These are phyloP conservation scores for Thripadectes ignobilis DNA, from an alignment of 2,797 vertebrate genomes.

Conservation along the genomic window DNA sequence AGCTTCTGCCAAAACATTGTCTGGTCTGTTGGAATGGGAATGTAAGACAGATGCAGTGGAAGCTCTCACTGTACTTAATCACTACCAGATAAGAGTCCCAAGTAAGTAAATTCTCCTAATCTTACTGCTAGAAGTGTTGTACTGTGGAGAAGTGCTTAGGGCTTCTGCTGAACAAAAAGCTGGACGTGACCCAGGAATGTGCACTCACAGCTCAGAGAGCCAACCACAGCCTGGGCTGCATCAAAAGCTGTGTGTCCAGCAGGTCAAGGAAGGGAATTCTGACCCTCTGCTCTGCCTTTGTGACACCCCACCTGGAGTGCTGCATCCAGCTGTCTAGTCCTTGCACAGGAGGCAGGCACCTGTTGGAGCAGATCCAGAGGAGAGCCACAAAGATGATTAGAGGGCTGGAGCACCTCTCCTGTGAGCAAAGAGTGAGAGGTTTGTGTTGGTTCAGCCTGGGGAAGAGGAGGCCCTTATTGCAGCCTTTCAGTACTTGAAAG, in stretches of 20 bases:
- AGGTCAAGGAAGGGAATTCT: background rate
- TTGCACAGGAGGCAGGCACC: background rate
- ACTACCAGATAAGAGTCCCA: conserved; percentile 97
- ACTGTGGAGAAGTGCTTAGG: background rate
- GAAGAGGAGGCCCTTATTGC: background rate
- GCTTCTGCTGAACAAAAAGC: background rate
- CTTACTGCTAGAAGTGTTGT: background rate
- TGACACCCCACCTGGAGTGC: background rate
- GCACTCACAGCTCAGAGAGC: background rate
- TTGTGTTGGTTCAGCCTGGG: background rate
- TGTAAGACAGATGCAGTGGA: conserved; percentile 96
- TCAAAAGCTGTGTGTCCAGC: background rate
- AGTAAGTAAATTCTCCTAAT: conserved; percentile 80
- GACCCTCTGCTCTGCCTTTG: background rate
- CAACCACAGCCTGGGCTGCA: background rate
- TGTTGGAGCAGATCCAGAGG: background rate
- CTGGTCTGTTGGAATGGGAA: conserved; percentile 94
- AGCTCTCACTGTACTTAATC: conserved; percentile 97
- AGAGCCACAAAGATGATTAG: accelerated
- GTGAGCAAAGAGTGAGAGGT: background rate
- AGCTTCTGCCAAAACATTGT: conserved; percentile 96
- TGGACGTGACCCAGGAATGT: background rate
- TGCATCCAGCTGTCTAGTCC: background rate
- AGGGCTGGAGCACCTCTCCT: background rate
- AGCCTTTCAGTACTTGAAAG: background rate